Evolutionary conservation across 2,797 vertebrate species (phyloP).

Genomic region (Gallinago nigripennis): DNA sequence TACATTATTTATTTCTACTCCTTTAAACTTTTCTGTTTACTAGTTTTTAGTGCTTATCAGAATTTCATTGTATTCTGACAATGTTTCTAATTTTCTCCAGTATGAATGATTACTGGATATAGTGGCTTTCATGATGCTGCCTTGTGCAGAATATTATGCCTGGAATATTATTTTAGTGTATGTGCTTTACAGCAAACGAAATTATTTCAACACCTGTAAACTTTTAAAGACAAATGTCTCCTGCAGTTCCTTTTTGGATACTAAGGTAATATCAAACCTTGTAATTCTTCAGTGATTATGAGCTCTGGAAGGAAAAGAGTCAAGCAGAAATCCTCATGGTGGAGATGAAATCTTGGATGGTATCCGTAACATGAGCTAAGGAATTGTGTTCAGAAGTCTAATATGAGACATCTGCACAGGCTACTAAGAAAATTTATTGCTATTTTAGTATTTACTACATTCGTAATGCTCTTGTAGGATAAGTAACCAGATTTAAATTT

Average conservation of each 20-base stretch:
- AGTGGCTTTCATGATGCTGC: not conserved
- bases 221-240: not conserved
- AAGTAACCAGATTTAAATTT: slow-evolving; percentile 35
- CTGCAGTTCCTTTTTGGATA: not conserved
- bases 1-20: not conserved
- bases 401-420: slow-evolving; percentile 45
- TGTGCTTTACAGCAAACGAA: not conserved
- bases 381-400: slow-evolving; percentile 24
- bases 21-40: not conserved
- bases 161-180: not conserved
- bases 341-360: slow-evolving; percentile 2
- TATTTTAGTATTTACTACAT: slow-evolving; percentile 53
- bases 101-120: not conserved
- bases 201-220: not conserved
- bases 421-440: slow-evolving; percentile 46
- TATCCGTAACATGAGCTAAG: not conserved
- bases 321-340: slow-evolving; percentile 13
- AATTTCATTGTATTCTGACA: not conserved
- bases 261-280: not conserved
- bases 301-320: slow-evolving; percentile 14
- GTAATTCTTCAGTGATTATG: slow-evolving; percentile 27
- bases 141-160: not conserved
- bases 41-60: not conserved
- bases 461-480: slow-evolving; percentile 5
- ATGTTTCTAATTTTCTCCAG: not conserved